Evolutionary conservation across 2,797 vertebrate genomes (phyloP), one percentile per base, ranked within the genome.

Genomic region (Nyctalus aviator): DNA sequence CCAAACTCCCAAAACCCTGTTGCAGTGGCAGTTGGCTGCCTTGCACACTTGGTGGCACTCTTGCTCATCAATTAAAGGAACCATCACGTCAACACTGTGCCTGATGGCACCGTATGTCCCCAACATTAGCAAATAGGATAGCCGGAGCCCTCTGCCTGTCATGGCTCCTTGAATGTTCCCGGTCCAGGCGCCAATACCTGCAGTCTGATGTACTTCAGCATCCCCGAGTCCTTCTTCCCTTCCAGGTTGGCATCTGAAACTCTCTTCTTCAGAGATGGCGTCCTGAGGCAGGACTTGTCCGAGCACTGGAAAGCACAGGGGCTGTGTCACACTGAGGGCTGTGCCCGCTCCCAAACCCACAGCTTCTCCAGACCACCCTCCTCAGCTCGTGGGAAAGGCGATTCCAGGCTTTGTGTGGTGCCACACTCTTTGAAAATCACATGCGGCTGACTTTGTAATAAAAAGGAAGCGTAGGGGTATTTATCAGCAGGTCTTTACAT

Each of bases 171-270:
- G 46, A 62, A 10, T 8, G 14, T 37, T 83, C 81, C 48, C 23
- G 55, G 64, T 7, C 35, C 5, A 37, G 4, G 2, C 20, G 32
- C 11, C 20, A 64, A 53, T 98, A 99, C 99, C 99, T 99, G 99
- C 96, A 99, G 99, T 94, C 99, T 98, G 97, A 99, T 99, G 97
- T 99, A 99, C 94, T 99, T 99, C 50, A 99, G 98, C 99, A 99
- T 99, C 62, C 99, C 99, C 0, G 99, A 99, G 93, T 99, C 99
- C 96, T 99, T 99, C 97, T 99, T 99, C 46, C 99, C 99, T 96
- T 99, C 99, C 10, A 99, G 97, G 96, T 98, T 99, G 96, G 97
- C 97, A 97, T 99, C 99, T 0, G 98, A 98, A 88, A 99, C 99
- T 90, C 99, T 98, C 96, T 99, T 99, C 97, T 99, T 99, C 96